These are phyloP conservation scores for Erebia ligea DNA, from an alignment of 2,888 invertebrate species.

Conservation along the genomic window DNA sequence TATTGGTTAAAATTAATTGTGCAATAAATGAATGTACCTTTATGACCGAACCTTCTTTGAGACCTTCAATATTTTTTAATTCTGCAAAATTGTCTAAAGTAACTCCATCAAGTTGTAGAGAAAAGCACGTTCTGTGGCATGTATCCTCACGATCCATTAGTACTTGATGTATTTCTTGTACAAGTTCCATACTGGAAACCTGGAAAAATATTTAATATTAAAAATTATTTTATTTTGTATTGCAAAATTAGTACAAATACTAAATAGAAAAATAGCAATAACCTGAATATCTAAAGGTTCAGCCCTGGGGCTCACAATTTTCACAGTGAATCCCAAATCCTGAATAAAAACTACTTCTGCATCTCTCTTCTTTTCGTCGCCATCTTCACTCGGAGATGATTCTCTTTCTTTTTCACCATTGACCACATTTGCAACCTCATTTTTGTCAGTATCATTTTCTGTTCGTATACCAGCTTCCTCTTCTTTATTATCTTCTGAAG, in stretches of 20 bases:
- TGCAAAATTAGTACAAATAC: neutral
- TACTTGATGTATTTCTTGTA: conserved; percentile 98
- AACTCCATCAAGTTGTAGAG: conserved; percentile 95
- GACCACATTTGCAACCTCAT: conserved; percentile 60
- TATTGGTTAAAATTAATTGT: neutral
- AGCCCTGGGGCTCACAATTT: conserved; percentile 95
- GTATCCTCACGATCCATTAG: conserved; percentile 99
- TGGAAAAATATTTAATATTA: conserved; percentile 51
- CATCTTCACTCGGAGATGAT: conserved; percentile 76
- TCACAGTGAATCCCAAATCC: conserved; percentile 96
- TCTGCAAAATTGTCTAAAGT: conserved; percentile 99
- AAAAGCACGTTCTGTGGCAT: conserved; percentile 99
- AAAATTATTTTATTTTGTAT: neutral
- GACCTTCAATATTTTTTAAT: conserved; percentile 96
- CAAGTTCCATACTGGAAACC: conserved; percentile 98
- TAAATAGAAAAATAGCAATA: conserved; percentile 6
- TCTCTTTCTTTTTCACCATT: conserved; percentile 76
- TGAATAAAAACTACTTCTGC: conserved; percentile 94
- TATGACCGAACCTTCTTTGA: conserved; percentile 97
- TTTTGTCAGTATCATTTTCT: conserved; percentile 55
- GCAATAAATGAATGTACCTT: conserved; percentile 81
- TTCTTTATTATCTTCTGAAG: conserved; percentile 56
- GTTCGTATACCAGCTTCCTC: conserved; percentile 52
- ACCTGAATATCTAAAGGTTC: conserved; percentile 97
- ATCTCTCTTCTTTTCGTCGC: conserved; percentile 85